Percentiles rank a stretch among this genome's conserved stretches.
Evolutionary conservation across 1,140 invertebrate genomes (phyloP).

Genomic region (Calliopsis andreniformis): DNA sequence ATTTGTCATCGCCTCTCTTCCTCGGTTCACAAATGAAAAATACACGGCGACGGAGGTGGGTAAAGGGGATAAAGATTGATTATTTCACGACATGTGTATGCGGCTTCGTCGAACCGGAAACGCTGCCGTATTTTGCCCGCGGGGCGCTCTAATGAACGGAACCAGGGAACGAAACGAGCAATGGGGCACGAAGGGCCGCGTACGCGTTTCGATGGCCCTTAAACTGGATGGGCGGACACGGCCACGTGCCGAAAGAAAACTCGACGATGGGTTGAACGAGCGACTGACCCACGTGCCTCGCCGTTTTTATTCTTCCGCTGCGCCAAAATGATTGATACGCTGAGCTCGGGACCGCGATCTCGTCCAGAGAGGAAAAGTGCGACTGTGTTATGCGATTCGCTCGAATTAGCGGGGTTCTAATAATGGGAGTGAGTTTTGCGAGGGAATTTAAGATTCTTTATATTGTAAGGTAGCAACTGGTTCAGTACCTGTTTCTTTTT

Average conservation of each 20-base stretch:
- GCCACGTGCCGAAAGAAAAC: conserved; percentile 63
- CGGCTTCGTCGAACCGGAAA: conserved; percentile 43
- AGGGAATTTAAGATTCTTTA: no score
- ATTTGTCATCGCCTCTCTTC: not conserved
- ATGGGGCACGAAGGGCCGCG: conserved; percentile 33
- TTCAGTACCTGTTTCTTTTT: no score
- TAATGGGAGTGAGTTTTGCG: no score
- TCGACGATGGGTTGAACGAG: conserved; percentile 20
- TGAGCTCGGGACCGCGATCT: not conserved
- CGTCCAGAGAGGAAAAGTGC: not conserved
- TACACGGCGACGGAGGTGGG: not conserved
- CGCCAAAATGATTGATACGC: conserved; percentile 55
- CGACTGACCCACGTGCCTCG: conserved; percentile 30
- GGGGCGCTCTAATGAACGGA: conserved; percentile 62
- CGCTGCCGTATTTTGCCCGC: conserved; percentile 54
- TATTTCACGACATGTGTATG: conserved; percentile 43
- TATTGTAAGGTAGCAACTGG: no score
- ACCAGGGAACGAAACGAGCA: conserved; percentile 43
- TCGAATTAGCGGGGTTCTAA: not conserved
- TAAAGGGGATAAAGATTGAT: conserved; percentile 49
- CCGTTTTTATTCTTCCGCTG: conserved; percentile 24
- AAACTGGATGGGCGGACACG: conserved; percentile 59
- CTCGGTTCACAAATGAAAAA: not conserved
- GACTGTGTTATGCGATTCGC: not conserved
- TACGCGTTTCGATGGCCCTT: conserved; percentile 57